phyloP scores from a whole-genome alignment of 2,888 invertebrate genomes.

The Oscheius sp. region DNA sequence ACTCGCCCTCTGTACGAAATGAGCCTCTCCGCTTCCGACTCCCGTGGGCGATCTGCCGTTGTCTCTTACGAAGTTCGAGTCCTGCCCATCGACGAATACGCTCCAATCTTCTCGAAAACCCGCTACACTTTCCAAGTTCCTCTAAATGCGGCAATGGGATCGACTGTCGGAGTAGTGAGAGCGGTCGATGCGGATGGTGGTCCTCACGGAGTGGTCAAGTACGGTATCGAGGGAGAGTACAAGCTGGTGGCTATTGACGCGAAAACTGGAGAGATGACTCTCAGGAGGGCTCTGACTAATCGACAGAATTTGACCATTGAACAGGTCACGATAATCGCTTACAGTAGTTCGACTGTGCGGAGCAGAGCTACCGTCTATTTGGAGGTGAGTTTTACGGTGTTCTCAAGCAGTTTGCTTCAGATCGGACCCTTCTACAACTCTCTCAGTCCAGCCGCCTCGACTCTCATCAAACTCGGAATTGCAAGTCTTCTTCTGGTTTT shows the following conservation, averaged over 20 bases:
- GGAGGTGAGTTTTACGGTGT: conserved; percentile 44
- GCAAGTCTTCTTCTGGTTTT: conserved; percentile 83
- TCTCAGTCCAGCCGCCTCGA: conserved; percentile 43
- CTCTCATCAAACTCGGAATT: conserved; percentile 80
- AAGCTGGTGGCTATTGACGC: conserved; percentile 51
- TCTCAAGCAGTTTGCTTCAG: conserved; percentile 26
- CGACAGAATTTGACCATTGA: conserved; percentile 56
- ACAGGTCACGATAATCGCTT: conserved; percentile 60
- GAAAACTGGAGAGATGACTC: conserved; percentile 54
- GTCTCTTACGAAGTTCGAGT: conserved; percentile 62
- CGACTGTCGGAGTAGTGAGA: conserved; percentile 81
- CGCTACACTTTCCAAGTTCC: conserved; percentile 83
- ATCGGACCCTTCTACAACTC: conserved; percentile 77
- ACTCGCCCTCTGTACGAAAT: conserved; percentile 73
- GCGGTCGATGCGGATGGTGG: conserved; percentile 60
- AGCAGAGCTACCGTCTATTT: conserved; percentile 56
- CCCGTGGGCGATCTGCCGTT: conserved; percentile 78
- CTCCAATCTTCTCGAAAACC: conserved; percentile 90
- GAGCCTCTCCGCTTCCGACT: conserved; percentile 80
- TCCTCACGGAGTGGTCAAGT: conserved; percentile 48
- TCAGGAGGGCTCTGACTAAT: conserved; percentile 41
- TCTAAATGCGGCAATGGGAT: conserved; percentile 76
- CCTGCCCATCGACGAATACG: conserved; percentile 91
- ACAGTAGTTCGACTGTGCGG: conserved; percentile 52
- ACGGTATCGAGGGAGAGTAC: conserved; percentile 39